Percentiles rank a stretch among this genome's conserved stretches.
Conservation (phyloP, 2,113 vertebrate genomes). For the Hyperoodon ampullatus region DNA sequence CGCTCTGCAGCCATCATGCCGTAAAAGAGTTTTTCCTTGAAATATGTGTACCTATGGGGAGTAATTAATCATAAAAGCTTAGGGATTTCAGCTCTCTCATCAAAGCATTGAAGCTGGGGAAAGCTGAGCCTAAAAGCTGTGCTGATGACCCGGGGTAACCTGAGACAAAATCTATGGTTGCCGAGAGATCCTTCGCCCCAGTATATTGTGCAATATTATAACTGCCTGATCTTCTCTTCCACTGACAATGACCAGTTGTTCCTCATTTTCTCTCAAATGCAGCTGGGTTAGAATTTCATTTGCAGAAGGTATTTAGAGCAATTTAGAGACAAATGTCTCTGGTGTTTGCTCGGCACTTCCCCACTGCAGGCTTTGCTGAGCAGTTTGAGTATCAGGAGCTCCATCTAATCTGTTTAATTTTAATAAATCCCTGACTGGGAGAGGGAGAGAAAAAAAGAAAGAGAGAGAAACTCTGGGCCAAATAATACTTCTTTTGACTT, state of each 20-base stretch:
- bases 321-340: conserved; percentile 90
- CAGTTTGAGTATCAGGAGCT: conserved; percentile 89
- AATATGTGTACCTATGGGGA: conserved; percentile 89
- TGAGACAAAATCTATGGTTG: conserved; percentile 96
- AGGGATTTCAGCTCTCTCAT: conserved; percentile 91
- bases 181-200: conserved; percentile 91
- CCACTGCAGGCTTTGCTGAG: conserved; percentile 86
- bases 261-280: conserved; percentile 86
- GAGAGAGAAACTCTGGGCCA: conserved; percentile 80
- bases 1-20: conserved; percentile 71
- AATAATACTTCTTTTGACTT: conserved; percentile 87
- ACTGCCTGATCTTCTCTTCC: conserved; percentile 88
- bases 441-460: conserved; percentile 75
- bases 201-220: conserved; percentile 89
- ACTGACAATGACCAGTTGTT: conserved; percentile 86
- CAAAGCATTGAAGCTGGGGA: conserved; percentile 90
- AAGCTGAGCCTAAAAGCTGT: conserved; percentile 96
- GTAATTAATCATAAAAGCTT: conserved; percentile 93
- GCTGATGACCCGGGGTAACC: conserved; percentile 93
- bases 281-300: conserved; percentile 89
- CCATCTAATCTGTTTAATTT: conserved; percentile 91
- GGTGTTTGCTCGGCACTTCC: conserved; percentile 88
- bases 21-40: conserved; percentile 85
- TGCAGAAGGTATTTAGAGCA: conserved; percentile 90
- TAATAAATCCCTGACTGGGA: conserved; percentile 90